phyloP scores from a whole-genome alignment of 2,888 invertebrate species.

The Tiliacea citrago region DNA sequence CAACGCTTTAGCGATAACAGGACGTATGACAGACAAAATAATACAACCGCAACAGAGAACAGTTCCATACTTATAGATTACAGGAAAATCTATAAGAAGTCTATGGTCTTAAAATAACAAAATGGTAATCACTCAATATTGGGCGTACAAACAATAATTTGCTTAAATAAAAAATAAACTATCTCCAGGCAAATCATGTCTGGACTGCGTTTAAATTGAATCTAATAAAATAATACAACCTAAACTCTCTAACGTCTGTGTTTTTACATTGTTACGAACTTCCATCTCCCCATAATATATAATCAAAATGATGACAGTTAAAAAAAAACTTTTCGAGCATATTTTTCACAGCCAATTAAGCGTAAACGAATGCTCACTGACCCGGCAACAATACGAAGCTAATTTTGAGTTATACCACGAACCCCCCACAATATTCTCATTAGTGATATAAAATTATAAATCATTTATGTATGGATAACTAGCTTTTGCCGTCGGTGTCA shows the following conservation, averaged over 20 bases:
- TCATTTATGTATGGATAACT: not conserved
- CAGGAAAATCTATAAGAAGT: too few relatives aligned
- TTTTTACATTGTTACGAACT: not conserved
- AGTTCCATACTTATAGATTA: too few relatives aligned
- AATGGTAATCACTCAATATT: too few relatives aligned
- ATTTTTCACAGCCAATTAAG: slow-evolving; percentile 55
- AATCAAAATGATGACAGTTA: not conserved
- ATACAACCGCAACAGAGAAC: too few relatives aligned
- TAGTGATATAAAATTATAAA: slow-evolving; percentile 6
- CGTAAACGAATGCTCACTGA: slow-evolving; percentile 48
- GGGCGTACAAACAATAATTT: too few relatives aligned
- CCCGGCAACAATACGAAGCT: slow-evolving; percentile 43
- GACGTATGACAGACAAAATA: too few relatives aligned
- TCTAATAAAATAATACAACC: too few relatives aligned
- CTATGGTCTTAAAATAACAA: too few relatives aligned
- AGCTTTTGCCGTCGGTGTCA: not conserved
- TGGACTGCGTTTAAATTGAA: not conserved
- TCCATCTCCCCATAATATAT: not conserved
- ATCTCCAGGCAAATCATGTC: not conserved
- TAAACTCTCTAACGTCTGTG: not conserved
- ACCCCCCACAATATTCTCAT: slow-evolving; percentile 18
- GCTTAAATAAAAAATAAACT: not conserved
- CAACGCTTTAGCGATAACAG: too few relatives aligned
- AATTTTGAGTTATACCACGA: slow-evolving; percentile 45
- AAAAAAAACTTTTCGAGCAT: slow-evolving; percentile 23